Evolutionary conservation across 2,113 vertebrate genomes (phyloP).

Genomic region (Antechinus flavipes): DNA sequence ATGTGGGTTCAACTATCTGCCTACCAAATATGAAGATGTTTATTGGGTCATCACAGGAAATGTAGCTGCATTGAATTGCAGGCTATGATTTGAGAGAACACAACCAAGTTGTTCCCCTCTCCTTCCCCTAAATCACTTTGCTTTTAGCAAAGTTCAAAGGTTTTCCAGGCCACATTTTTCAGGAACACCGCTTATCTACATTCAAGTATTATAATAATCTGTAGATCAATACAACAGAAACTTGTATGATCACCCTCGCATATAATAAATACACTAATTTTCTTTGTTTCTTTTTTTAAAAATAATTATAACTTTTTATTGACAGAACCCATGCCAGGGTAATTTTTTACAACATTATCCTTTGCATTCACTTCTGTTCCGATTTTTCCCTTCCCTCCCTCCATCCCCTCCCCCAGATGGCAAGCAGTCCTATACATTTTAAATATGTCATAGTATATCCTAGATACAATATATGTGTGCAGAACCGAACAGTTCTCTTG

Average conservation of each 20-base stretch:
- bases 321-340: no score
- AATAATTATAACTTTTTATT: no score
- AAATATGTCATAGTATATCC: no score
- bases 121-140: not conserved
- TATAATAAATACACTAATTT: no score
- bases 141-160: slow-evolving; percentile 24
- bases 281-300: no score
- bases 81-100: not conserved
- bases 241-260: slow-evolving; percentile 64
- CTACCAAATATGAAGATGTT: slow-evolving; percentile 33
- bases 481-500: no score
- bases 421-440: no score
- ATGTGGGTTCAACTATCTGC: slow-evolving; percentile 1
- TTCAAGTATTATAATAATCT: slow-evolving; percentile 46
- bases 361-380: no score
- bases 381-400: no score
- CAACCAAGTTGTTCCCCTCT: not conserved
- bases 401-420: no score
- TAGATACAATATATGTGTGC: no score
- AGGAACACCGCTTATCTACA: slow-evolving; percentile 56
- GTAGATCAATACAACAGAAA: slow-evolving; percentile 71
- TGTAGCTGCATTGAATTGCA: slow-evolving; percentile 46
- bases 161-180: slow-evolving; percentile 65
- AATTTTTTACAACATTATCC: no score
- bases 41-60: slow-evolving; percentile 42